phyloP scores from a whole-genome alignment of 2,113 vertebrate species.

The Silurus glanis region DNA sequence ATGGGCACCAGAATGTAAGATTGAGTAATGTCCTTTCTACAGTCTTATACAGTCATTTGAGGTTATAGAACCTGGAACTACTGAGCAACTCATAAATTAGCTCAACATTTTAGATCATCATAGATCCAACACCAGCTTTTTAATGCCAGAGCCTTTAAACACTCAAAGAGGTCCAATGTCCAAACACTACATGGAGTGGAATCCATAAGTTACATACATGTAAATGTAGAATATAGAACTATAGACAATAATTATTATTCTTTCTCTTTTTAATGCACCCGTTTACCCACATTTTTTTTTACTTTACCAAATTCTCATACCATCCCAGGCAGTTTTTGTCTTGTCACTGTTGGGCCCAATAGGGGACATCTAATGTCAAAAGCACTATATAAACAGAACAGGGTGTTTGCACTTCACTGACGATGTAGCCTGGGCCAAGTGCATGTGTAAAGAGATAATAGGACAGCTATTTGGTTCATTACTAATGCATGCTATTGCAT shows the following conservation, averaged over 20 bases:
- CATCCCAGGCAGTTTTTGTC: not conserved
- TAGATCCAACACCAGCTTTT: too few relatives aligned
- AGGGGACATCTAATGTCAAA: not conserved
- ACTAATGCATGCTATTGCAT: not conserved
- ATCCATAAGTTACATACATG: too few relatives aligned
- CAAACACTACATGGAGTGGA: too few relatives aligned
- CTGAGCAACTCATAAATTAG: too few relatives aligned
- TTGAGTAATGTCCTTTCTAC: too few relatives aligned
- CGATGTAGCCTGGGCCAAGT: not conserved
- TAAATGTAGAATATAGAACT: not conserved
- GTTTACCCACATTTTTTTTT: not conserved
- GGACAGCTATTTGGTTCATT: not conserved
- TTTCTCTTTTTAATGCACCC: not conserved
- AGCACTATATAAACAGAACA: not conserved
- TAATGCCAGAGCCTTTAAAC: too few relatives aligned
- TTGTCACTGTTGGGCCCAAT: not conserved
- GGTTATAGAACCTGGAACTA: too few relatives aligned
- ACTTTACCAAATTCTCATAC: not conserved
- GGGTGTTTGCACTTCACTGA: not conserved
- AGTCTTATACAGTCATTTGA: too few relatives aligned
- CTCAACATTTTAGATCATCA: too few relatives aligned
- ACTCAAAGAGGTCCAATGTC: too few relatives aligned
- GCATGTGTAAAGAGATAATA: not conserved
- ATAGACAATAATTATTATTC: not conserved
- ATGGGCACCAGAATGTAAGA: too few relatives aligned